These are phyloP conservation scores for Slavum lentiscoides DNA, from an alignment of 2,888 invertebrate genomes.

Conservation along the genomic window DNA sequence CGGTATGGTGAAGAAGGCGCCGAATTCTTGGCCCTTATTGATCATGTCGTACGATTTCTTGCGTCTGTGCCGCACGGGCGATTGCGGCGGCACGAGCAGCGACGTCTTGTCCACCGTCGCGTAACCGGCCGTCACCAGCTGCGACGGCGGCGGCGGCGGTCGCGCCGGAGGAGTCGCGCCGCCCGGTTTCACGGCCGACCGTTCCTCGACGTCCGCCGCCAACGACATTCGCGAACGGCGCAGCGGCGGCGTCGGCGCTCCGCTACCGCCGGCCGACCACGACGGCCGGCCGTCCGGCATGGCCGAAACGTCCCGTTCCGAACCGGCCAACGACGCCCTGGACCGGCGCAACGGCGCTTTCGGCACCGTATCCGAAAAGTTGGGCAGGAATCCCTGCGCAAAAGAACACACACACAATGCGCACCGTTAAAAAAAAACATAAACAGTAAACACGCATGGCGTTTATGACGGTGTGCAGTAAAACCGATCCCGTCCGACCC, in stretches of 20 bases:
- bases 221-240: conserved; percentile 44
- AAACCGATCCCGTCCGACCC: too few species aligned
- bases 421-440: too few species aligned
- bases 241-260: conserved; percentile 34
- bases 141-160: conserved; percentile 34
- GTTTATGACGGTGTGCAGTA: too few species aligned
- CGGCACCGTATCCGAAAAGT: conserved; percentile 42
- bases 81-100: conserved; percentile 64
- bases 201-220: conserved; percentile 24
- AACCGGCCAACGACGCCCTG: conserved; percentile 31
- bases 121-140: conserved; percentile 65
- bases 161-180: conserved; percentile 5
- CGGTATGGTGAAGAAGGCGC: conserved; percentile 57
- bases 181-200: background rate
- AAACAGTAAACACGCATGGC: too few species aligned
- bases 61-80: conserved; percentile 67
- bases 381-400: conserved; percentile 32
- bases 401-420: background rate
- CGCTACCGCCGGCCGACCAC: background rate
- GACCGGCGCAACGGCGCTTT: conserved; percentile 34
- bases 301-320: conserved; percentile 1
- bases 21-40: conserved; percentile 56
- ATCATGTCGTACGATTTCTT: conserved; percentile 59
- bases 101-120: conserved; percentile 74
- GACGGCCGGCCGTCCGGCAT: background rate